Base-by-base conservation (phyloP, 2,113 vertebrate species). In the Vimba vimba region DNA sequence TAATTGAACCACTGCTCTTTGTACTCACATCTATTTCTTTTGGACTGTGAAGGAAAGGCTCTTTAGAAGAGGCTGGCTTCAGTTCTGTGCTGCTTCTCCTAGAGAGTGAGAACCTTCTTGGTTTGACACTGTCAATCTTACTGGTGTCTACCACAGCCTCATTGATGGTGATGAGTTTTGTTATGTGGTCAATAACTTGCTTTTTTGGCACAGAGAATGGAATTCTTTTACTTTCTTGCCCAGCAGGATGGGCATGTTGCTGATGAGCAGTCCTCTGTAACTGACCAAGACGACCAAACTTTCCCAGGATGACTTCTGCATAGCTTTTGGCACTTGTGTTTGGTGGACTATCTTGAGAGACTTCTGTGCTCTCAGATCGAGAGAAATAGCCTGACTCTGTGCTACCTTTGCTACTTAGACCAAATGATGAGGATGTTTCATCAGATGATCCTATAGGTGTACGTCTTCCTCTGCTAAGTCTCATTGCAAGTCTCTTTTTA, bases 301-400 rank as follows among this genome's bases (percentile, higher is more conserved):
- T 99, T 83, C 97, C 97, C 0, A 98, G 96, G 89, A 99, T 98
- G 87, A 98, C 98, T 91, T 99, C 98, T 0, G 97, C 96, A 0
- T 99, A 99, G 77, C 96, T 98, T 91, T 98, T 98, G 86, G 95
- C 97, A 9, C 96, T 97, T 86, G 97, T 96, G 90, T 97, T 97
- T 0, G 97, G 96, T 4, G 97, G 96, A 85, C 96, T 97, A 92
- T 96, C 96, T 90, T 97, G 97, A 87, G 93, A 73, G 90, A 97
- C 96, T 85, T 99, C 98, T 0, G 96, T 97, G 6, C 98, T 99
- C 92, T 98, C 98, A 0, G 98, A 99, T 15, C 96, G 95, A 0
- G 98, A 99, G 92, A 99, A 99, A 87, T 99, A 99, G 45, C 98
- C 98, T 0, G 98, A 99, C 87, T 99, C 98, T 0, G 98, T 99